These are phyloP conservation scores for Halichoerus grypus DNA, from an alignment of 2,113 vertebrate genomes.

Conservation along the genomic window DNA sequence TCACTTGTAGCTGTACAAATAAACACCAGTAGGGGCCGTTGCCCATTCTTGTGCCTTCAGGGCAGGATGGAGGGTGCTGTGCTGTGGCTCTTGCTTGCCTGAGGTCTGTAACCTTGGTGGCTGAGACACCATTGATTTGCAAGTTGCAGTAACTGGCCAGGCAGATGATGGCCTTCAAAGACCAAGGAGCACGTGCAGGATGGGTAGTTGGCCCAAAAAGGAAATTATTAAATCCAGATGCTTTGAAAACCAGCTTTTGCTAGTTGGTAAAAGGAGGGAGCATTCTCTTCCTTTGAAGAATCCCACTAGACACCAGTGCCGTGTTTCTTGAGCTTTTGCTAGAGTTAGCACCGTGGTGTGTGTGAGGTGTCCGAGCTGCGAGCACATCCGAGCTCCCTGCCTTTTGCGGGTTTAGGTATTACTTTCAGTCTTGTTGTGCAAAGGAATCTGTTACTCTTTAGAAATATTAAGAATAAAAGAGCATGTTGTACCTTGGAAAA, in stretches of 20 bases:
- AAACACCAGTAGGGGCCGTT: accelerated
- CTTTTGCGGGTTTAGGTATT: not conserved
- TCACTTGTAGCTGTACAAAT: not conserved
- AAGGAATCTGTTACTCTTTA: not conserved
- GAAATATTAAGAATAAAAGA: not conserved
- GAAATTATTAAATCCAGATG: not conserved
- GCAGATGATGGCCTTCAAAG: not conserved
- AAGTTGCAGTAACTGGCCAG: not conserved
- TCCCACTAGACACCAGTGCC: accelerated
- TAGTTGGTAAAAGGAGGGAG: not conserved
- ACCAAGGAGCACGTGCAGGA: not conserved
- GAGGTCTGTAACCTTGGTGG: not conserved
- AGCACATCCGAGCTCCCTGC: accelerated
- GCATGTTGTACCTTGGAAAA: not conserved
- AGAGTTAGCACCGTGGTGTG: accelerated
- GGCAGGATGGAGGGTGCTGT: not conserved
- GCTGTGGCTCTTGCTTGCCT: accelerated
- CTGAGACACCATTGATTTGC: not conserved
- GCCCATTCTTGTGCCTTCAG: accelerated
- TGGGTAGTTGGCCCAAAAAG: accelerated
- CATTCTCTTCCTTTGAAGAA: accelerated
- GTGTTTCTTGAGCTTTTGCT: accelerated
- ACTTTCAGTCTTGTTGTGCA: not conserved
- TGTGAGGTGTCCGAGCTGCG: accelerated
- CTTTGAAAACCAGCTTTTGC: not conserved